Evolutionary conservation across 2,888 invertebrate species (phyloP), one percentile per base, ranked within the genome.

Genomic region (Platycheirus albimanus): DNA sequence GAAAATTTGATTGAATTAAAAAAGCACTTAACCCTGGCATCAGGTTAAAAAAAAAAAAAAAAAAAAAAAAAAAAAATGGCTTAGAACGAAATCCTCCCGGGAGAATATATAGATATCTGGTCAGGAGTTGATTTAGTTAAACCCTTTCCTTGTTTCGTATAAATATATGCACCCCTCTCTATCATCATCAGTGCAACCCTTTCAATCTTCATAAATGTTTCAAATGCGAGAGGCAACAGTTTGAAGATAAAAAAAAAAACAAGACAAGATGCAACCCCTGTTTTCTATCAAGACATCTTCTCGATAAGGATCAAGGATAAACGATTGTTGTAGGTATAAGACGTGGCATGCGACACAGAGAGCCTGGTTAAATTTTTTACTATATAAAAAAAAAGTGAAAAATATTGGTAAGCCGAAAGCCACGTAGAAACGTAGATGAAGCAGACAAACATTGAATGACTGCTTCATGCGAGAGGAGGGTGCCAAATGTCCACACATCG

Each of bases 161-260:
- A 78, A 83, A 56, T 47, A 56, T 83, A 83, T 83, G 83, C 83
- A 83, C 83, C 83, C 81, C 41, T 54, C 15, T 38, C n/a, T 24
- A 24, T 24, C 10, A 38, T 8, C 20, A 15, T 15, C 5, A n/a
- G 30, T 51, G 20, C 78, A 69, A 83, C 83, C 83, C 83, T 83
- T 83, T 83, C 83, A 83, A 83, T 83, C 83, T 74, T 78, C 69
- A 83, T 83, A 83, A 83, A 83, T 69, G 69, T 69, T 78, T 71
- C 72, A 78, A 64, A 64, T 61, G 28, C 41, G 24, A 10, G 10
- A 33, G 64, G 75, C 75, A 80, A 79, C 69, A 75, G 79, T 75
- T 61, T 74, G 74, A 52, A 43, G 33, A 54, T 11, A 74, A 45
- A 20, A 52, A 45, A 54, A 45, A 69, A 52, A 13, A 13, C 10